phyloP scores from a whole-genome alignment of 2,797 vertebrate species.

The Catamblyrhynchus diadema region DNA sequence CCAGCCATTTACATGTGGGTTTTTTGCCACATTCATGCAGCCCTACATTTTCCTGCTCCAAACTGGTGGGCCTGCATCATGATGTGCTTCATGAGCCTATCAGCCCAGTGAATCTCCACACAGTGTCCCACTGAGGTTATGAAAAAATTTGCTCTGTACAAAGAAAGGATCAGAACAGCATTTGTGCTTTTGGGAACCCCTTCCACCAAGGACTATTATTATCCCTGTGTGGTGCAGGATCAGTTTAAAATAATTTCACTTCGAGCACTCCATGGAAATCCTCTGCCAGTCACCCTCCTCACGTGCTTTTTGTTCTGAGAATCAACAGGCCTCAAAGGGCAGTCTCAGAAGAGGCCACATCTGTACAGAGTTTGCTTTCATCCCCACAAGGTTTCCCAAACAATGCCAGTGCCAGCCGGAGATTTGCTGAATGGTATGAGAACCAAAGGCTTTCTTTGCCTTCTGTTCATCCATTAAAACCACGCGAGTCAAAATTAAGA shows the following conservation, averaged over 20 bases:
- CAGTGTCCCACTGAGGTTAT: neutral
- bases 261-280: neutral
- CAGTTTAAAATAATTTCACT: conserved; percentile 33
- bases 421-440: conserved; percentile 54
- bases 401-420: conserved; percentile 46
- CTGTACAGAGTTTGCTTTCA: conserved; percentile 62
- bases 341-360: conserved; percentile 50
- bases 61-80: neutral
- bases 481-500: conserved; percentile 49
- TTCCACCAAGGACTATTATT: neutral
- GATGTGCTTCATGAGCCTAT: neutral
- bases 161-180: neutral
- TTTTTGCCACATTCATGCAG: neutral
- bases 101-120: neutral
- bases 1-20: neutral
- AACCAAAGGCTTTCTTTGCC: conserved; percentile 59
- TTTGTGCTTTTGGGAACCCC: neutral
- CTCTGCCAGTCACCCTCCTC: conserved; percentile 23
- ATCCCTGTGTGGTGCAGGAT: neutral
- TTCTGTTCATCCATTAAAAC: conserved; percentile 61
- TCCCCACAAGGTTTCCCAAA: conserved; percentile 51
- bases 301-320: conserved; percentile 50
- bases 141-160: neutral
- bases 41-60: neutral
- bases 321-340: conserved; percentile 39